These are phyloP conservation scores for Xiphophorus birchmanni DNA, from an alignment of 2,797 vertebrate genomes.

Conservation along the genomic window DNA sequence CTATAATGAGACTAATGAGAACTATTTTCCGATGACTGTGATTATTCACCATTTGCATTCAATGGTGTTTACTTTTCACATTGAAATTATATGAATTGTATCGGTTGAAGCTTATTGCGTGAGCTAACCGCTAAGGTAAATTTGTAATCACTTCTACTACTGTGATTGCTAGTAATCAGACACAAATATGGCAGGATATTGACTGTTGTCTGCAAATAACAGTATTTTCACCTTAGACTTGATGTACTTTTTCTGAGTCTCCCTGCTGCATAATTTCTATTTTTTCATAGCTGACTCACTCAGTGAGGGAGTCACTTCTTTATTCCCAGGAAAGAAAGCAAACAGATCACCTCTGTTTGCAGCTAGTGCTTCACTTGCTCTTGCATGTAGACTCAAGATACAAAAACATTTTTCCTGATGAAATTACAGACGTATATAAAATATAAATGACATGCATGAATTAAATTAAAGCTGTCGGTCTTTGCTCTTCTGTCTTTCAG, in stretches of 20 bases:
- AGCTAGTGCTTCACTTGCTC: not conserved
- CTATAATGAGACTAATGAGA: not conserved
- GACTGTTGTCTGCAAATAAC: not conserved
- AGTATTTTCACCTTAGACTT: not conserved
- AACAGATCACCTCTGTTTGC: not conserved
- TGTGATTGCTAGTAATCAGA: not conserved
- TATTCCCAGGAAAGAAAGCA: not conserved
- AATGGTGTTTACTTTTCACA: not conserved
- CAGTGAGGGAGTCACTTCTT: not conserved
- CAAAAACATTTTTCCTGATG: not conserved
- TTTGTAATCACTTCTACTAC: not conserved
- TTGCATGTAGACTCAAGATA: not conserved
- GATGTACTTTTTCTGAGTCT: not conserved
- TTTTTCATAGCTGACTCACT: not conserved
- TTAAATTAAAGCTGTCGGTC: not conserved
- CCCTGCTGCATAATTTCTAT: not conserved
- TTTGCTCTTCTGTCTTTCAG: slow-evolving; percentile 74
- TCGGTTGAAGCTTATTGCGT: not conserved
- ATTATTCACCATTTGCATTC: not conserved
- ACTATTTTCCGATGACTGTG: not conserved
- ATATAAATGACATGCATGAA: not conserved
- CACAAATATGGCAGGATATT: not conserved
- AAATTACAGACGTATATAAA: not conserved
- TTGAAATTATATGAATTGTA: not conserved
- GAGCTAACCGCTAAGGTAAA: not conserved